Percentiles rank a stretch among this genome's conserved stretches.
phyloP scores from a whole-genome alignment of 2,797 vertebrate species.

The Pelochelys cantorii region DNA sequence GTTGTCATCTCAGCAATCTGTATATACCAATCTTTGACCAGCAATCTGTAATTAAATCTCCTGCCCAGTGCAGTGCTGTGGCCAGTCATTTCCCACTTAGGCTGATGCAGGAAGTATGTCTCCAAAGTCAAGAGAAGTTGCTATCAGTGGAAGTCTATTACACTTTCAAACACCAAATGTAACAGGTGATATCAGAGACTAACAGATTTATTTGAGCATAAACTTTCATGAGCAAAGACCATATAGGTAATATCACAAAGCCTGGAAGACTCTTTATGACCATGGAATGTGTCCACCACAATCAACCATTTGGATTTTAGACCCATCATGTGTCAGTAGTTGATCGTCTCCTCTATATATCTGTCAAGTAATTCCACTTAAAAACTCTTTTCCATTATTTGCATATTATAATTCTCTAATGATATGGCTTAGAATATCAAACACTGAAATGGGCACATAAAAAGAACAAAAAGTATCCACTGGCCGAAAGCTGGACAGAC shows the following conservation, averaged over 20 bases:
- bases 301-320: background rate
- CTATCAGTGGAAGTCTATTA: background rate
- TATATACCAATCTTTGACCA: background rate
- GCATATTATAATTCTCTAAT: background rate
- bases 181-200: background rate
- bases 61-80: background rate
- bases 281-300: background rate
- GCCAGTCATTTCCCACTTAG: rapidly evolving
- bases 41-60: background rate
- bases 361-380: background rate
- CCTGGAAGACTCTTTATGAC: background rate
- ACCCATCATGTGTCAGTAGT: background rate
- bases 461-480: background rate
- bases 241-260: background rate
- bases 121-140: background rate
- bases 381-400: background rate
- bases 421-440: background rate
- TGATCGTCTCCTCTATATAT: background rate
- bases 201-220: too few relatives aligned
- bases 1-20: background rate
- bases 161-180: rapidly evolving
- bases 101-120: background rate
- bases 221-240: too few relatives aligned
- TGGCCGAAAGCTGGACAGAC: background rate
- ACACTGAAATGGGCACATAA: background rate